These are phyloP conservation scores for Chaetorhynchus papuensis DNA, from an alignment of 2,113 vertebrate species.

Conservation along the genomic window DNA sequence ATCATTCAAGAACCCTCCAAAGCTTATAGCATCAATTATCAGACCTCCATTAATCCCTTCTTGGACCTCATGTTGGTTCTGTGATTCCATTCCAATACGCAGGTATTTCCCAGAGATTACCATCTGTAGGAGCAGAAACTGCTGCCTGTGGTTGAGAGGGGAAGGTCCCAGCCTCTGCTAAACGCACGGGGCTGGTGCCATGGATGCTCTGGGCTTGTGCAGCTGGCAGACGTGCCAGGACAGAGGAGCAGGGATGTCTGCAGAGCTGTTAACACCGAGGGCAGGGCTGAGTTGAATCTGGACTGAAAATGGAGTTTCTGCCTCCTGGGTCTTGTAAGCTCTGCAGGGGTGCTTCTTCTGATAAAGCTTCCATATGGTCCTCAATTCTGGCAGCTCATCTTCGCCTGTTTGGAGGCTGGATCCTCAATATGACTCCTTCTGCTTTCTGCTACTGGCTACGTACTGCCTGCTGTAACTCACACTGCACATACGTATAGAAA, in stretches of 20 bases:
- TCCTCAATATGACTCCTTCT: conserved; percentile 51
- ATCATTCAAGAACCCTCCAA: neutral
- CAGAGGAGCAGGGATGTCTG: conserved; percentile 10
- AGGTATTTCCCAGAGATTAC: neutral
- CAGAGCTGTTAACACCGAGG: neutral
- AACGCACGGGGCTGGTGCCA: neutral
- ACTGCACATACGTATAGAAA: neutral
- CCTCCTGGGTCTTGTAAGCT: conserved; percentile 48
- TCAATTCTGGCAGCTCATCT: conserved; percentile 47
- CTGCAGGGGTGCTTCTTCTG: conserved; percentile 56
- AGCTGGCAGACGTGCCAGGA: neutral
- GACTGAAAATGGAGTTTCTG: conserved; percentile 53
- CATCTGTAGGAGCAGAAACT: neutral
- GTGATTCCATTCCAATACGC: neutral
- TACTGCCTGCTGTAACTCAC: neutral
- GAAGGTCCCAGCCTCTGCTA: neutral
- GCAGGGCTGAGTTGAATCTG: conserved; percentile 1
- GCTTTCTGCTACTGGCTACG: conserved; percentile 39
- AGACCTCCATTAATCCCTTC: neutral
- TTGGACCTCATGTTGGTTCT: neutral
- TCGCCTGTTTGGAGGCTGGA: conserved; percentile 33
- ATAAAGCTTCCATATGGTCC: conserved; percentile 63
- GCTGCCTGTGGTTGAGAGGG: neutral
- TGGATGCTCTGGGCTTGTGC: neutral
- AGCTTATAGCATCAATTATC: neutral